These are phyloP conservation scores for Rhineura floridana DNA, from an alignment of 2,113 vertebrate species.

Conservation along the genomic window DNA sequence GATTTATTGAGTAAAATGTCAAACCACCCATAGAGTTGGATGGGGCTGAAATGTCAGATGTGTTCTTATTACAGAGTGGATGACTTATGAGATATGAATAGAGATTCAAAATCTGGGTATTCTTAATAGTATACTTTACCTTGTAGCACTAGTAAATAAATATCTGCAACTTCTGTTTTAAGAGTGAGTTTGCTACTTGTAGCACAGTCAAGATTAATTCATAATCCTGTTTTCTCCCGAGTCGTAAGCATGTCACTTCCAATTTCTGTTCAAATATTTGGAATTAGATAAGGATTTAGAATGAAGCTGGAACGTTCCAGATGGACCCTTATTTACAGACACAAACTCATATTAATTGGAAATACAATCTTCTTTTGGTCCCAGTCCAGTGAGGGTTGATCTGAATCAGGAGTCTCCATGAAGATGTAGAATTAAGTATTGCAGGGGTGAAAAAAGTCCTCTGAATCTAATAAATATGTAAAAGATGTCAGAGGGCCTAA, in stretches of 20 bases:
- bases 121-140: background rate
- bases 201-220: background rate
- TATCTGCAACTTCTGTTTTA: background rate
- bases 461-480: background rate
- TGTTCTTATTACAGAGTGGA: background rate
- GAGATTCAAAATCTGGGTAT: background rate
- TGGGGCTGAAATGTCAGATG: background rate
- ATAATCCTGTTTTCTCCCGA: background rate
- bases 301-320: background rate
- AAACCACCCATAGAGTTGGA: background rate
- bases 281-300: background rate
- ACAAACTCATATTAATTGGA: background rate
- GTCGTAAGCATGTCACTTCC: background rate
- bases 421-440: too few relatives aligned
- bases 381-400: background rate
- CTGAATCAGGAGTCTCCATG: background rate
- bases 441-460: background rate
- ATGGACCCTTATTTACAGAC: background rate
- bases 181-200: background rate
- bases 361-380: background rate
- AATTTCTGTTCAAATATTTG: background rate
- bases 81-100: background rate
- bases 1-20: conserved; percentile 2
- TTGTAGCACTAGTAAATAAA: background rate
- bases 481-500: background rate